Evolutionary conservation across 2,113 vertebrate species (phyloP), one percentile per base, ranked within the genome.

Genomic region (Platysteira castanea): DNA sequence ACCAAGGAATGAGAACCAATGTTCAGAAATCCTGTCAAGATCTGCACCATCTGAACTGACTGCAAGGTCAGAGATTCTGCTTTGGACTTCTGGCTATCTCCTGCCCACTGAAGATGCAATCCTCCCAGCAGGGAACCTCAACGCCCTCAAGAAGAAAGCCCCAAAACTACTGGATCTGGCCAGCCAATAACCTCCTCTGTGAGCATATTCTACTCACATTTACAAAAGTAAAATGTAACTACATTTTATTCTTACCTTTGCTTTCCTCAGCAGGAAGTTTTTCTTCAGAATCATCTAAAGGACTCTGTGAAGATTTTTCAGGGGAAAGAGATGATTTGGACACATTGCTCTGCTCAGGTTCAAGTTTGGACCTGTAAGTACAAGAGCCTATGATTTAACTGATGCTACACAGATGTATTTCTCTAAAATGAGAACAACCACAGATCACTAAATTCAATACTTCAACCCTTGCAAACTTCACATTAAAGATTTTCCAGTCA

Each of bases 321-420:
- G 94, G 2, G 10, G 95, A 87, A 24, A 60, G 27, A 49, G 94
- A 27, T 7, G 92, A 87, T 77, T 81, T 96, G 30, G 93, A 93
- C 73, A 97, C 97, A 9, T 76, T 76, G 56, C 92, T 98, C 76
- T 98, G 98, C 60, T 99, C 99, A 13, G 99, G 98, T 89, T 98
- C 98, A 94, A 99, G 98, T 78, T 98, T 98, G 27, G 99, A 99
- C 64, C 99, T 99, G 80, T 71, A 97, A 93, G 47, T 28, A 95
- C 39, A 87, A 54, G 37, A 83, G 6, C 9, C 41, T 15, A 7
- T 39, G 37, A 54, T 44, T 90, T 73, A 90, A 77, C 16, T 77
- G 30, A 23, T 49, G 74, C 13, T 37, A 59, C 15, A 49, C 13
- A 69, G 47, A 1, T 22, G 19, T 52, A 69, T 50, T 84, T 89